These are phyloP conservation scores for Ormyrus pomaceus DNA, from an alignment of 2,888 invertebrate genomes.

Conservation along the genomic window DNA sequence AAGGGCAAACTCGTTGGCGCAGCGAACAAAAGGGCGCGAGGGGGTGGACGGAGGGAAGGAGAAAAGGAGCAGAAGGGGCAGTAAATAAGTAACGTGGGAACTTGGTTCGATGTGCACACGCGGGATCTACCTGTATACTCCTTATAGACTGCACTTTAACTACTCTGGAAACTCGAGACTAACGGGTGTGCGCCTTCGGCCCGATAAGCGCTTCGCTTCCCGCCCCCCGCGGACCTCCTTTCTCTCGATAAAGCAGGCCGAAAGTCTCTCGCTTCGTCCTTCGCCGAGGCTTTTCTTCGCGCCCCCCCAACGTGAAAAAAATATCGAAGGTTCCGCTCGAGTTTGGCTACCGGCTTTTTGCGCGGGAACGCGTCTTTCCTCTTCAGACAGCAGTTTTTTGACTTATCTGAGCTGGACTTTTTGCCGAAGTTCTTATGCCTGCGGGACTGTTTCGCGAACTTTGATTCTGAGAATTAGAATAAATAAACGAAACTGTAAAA, in stretches of 20 bases:
- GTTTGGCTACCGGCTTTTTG: conserved; percentile 15
- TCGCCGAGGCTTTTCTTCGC: not conserved
- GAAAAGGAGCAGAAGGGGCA: not conserved
- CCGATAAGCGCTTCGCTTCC: conserved; percentile 38
- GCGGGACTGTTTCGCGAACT: too few species aligned
- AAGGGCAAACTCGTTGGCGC: not conserved
- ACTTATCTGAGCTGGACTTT: too few species aligned
- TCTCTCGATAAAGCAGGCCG: conserved; percentile 30
- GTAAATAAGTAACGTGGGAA: conserved; percentile 58
- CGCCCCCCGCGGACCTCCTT: not conserved
- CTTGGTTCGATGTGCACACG: conserved; percentile 41
- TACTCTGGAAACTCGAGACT: conserved; percentile 52
- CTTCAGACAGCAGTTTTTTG: not conserved
- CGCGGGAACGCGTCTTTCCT: not conserved
- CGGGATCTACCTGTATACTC: conserved; percentile 39
- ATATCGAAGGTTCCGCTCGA: not conserved
- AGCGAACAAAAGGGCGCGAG: conserved; percentile 2
- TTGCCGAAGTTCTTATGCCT: too few species aligned
- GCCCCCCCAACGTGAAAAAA: not conserved
- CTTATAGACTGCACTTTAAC: conserved; percentile 57
- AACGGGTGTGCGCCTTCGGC: conserved; percentile 10
- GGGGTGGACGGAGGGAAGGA: not conserved
- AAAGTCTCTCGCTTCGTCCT: conserved; percentile 21
- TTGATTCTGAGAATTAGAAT: too few species aligned
- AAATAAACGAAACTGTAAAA: not conserved